These are phyloP conservation scores for Calidris pugnax DNA, from an alignment of 2,113 vertebrate genomes.

Conservation along the genomic window DNA sequence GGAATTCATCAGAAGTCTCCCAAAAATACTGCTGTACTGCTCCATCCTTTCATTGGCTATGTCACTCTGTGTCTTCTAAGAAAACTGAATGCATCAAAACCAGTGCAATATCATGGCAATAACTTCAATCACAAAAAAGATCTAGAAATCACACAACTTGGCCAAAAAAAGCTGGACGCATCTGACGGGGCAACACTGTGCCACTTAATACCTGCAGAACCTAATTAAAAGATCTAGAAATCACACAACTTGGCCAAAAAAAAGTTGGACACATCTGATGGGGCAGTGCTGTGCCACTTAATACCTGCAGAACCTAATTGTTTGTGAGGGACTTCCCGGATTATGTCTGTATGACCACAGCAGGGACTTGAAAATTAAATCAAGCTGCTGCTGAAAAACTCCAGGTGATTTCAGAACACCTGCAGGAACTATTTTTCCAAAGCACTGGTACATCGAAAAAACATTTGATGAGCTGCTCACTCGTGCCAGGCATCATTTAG, in stretches of 20 bases:
- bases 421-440: slow-evolving; percentile 43
- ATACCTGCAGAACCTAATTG: slow-evolving; percentile 29
- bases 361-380: slow-evolving; percentile 54
- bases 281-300: neutral
- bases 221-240: too few species aligned
- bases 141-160: too few species aligned
- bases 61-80: neutral
- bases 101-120: neutral
- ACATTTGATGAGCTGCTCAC: neutral
- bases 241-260: neutral
- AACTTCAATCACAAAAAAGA: neutral
- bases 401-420: slow-evolving; percentile 30
- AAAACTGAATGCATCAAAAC: neutral
- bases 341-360: neutral
- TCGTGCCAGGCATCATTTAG: neutral
- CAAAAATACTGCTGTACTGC: neutral
- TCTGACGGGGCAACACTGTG: too few species aligned
- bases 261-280: neutral
- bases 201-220: too few species aligned
- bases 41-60: neutral
- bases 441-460: neutral
- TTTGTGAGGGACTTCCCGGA: neutral
- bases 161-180: too few species aligned
- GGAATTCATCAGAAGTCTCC: neutral
- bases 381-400: slow-evolving; percentile 1